phyloP scores from a whole-genome alignment of 2,888 invertebrate species.

The Pyrgus malvae region DNA sequence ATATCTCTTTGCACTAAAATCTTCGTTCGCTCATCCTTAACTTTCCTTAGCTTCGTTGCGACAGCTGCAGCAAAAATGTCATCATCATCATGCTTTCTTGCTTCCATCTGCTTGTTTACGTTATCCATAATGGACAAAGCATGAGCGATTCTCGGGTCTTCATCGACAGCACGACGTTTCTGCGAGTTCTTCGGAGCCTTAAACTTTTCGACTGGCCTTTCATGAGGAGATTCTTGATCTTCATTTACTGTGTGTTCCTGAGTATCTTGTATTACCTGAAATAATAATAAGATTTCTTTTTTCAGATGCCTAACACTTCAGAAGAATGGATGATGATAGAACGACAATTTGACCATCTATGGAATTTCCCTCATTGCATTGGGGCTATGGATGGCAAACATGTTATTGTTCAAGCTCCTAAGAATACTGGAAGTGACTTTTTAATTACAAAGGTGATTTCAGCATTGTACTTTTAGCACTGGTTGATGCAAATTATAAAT shows the following conservation, averaged over 20 bases:
- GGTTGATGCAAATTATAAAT: conserved; percentile 36
- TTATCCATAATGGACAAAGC: conserved; percentile 37
- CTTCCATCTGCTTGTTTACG: conserved; percentile 36
- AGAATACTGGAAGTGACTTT: conserved; percentile 26
- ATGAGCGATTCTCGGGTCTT: conserved; percentile 35
- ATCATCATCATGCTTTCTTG: conserved; percentile 33
- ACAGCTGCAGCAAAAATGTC: conserved; percentile 5
- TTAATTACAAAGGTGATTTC: conserved; percentile 33
- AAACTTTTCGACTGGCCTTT: conserved; percentile 35
- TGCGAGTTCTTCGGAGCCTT: conserved; percentile 36
- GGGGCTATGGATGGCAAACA: conserved; percentile 33
- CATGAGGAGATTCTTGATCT: conserved; percentile 32
- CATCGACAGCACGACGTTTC: conserved; percentile 28
- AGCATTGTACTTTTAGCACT: conserved; percentile 33
- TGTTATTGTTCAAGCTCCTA: conserved; percentile 32
- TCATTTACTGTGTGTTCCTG: conserved; percentile 31
- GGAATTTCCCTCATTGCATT: conserved; percentile 32
- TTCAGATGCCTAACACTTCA: conserved; percentile 27
- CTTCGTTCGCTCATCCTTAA: conserved; percentile 34
- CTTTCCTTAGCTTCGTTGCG: conserved; percentile 34
- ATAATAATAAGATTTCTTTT: conserved; percentile 29
- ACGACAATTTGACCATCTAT: conserved; percentile 32
- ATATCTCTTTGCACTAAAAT: conserved; percentile 35
- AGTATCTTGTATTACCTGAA: conserved; percentile 26
- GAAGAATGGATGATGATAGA: conserved; percentile 33